phyloP scores from a whole-genome alignment of 1,140 invertebrate genomes.

The Bombus difficillimus region DNA sequence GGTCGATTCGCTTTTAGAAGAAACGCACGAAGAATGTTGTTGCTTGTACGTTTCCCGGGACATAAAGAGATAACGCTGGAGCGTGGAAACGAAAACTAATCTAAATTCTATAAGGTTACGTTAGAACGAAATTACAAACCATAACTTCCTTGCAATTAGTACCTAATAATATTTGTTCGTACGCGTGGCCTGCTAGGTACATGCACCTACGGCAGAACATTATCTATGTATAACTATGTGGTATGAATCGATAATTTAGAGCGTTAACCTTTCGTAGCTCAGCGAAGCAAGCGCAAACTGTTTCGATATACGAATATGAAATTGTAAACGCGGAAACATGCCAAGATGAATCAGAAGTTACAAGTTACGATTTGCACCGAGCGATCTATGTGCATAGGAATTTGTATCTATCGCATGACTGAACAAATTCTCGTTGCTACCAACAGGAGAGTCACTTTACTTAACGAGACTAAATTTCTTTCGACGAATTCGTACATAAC shows the following conservation, averaged over 20 bases:
- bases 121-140: not conserved
- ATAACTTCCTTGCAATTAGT: not conserved
- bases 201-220: not conserved
- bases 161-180: not conserved
- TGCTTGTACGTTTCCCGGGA: not conserved
- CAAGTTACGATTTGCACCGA: not conserved
- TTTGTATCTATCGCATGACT: too few species aligned
- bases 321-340: not conserved
- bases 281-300: not conserved
- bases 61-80: not conserved
- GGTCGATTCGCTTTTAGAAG: too few species aligned
- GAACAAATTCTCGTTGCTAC: too few species aligned
- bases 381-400: not conserved
- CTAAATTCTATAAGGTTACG: not conserved
- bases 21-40: not conserved
- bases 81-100: not conserved
- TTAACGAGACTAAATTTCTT: too few species aligned
- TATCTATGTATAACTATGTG: not conserved
- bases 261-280: conserved; percentile 10
- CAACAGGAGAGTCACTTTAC: too few species aligned
- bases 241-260: conserved; percentile 27
- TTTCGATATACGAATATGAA: not conserved
- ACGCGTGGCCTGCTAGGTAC: not conserved
- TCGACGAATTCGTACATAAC: not conserved
- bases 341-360: too few species aligned